Percentiles rank a stretch among this genome's conserved stretches.
Conservation (phyloP, 2,888 invertebrate species). For the Acrobasis repandana region DNA sequence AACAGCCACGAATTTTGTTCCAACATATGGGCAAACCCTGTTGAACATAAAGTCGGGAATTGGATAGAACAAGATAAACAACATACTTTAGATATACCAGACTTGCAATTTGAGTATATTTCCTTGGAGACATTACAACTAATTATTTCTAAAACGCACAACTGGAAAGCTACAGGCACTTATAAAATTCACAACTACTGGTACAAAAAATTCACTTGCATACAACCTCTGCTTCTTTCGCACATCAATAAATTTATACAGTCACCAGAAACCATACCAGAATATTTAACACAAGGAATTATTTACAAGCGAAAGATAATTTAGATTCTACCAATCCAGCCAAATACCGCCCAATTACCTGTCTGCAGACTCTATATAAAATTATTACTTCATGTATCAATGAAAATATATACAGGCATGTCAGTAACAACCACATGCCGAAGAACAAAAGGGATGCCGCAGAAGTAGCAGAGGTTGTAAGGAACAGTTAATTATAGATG, state of each 20-base stretch:
- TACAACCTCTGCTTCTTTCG: background rate
- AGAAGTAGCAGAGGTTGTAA: constrained; percentile 19
- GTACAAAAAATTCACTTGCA: background rate
- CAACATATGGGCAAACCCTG: background rate
- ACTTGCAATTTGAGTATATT: background rate
- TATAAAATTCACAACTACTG: background rate
- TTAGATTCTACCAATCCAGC: constrained; percentile 32
- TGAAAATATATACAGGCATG: constrained; percentile 31
- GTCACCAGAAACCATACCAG: constrained; percentile 24
- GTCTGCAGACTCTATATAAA: no score
- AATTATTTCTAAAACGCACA: background rate
- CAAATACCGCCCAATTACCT: constrained; percentile 40
- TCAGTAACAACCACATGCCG: constrained; percentile 25
- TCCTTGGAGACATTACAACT: background rate
- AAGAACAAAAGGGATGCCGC: no score
- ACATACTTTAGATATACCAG: background rate
- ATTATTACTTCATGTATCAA: constrained; percentile 32
- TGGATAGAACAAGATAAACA: background rate
- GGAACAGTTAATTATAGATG: no score
- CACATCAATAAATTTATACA: constrained; percentile 26
- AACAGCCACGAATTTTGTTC: no score
- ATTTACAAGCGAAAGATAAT: background rate
- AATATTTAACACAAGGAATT: constrained; percentile 25
- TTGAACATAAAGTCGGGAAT: background rate
- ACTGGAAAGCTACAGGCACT: background rate